A percentile compares a stretch with the other conserved stretches of the same genome.
Evolutionary conservation across 2,888 invertebrate species (phyloP).

Genomic region (Tachina grossa): DNA sequence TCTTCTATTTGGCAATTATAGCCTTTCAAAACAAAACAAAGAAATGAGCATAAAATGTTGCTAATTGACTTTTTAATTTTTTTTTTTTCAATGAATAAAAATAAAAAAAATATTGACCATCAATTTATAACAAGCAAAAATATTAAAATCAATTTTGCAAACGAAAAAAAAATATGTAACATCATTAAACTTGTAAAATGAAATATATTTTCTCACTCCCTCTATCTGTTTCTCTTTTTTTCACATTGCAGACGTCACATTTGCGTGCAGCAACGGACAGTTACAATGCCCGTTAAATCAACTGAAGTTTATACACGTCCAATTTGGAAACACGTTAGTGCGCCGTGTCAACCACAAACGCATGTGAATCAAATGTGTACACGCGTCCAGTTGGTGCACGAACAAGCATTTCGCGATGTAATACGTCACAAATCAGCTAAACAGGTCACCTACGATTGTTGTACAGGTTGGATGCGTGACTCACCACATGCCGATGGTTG

Average conservation of each 20-base stretch:
- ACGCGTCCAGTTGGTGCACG: conserved; percentile 84
- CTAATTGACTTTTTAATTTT: conserved; percentile 17
- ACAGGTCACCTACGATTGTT: conserved; percentile 84
- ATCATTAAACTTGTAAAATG: conserved; percentile 53
- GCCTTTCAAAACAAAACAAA: conserved; percentile 15
- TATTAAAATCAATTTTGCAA: conserved; percentile 13
- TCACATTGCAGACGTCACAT: conserved; percentile 83
- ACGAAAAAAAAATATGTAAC: conserved; percentile 31
- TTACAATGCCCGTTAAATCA: conserved; percentile 83
- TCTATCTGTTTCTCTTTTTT: background rate
- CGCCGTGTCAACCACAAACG: conserved; percentile 82
- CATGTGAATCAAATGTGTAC: conserved; percentile 84
- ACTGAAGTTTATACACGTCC: conserved; percentile 84
- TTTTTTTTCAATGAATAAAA: conserved; percentile 14
- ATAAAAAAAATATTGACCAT: background rate
- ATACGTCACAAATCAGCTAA: conserved; percentile 83
- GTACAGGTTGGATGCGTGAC: conserved; percentile 86
- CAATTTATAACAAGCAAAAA: conserved; percentile 30
- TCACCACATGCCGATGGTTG: conserved; percentile 85
- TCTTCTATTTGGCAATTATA: conserved; percentile 15
- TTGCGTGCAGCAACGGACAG: conserved; percentile 83
- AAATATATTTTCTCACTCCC: background rate
- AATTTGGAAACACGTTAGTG: conserved; percentile 84
- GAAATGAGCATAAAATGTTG: conserved; percentile 7
- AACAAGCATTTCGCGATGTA: conserved; percentile 84